Percentiles rank a stretch among this genome's conserved stretches.
phyloP scores from a whole-genome alignment of 2,113 vertebrate species.

The Hemiscyllium ocellatum region DNA sequence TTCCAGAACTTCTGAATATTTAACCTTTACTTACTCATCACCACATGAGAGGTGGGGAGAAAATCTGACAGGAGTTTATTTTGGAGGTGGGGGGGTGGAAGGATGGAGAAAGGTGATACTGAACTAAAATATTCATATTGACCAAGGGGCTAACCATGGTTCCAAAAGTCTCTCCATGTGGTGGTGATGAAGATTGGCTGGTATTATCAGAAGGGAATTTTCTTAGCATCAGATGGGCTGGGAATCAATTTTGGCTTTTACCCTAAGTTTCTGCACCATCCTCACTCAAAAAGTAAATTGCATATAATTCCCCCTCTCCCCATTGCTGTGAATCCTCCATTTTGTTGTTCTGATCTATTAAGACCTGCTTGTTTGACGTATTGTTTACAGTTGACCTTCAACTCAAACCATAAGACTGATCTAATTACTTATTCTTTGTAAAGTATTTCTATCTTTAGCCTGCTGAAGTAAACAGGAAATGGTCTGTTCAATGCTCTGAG shows the following conservation, averaged over 20 bases:
- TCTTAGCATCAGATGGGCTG: background rate
- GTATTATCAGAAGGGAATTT: background rate
- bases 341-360: background rate
- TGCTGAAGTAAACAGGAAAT: constrained; percentile 13
- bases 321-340: background rate
- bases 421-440: background rate
- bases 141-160: background rate
- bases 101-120: background rate
- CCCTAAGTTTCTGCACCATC: background rate
- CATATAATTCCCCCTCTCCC: background rate
- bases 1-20: background rate
- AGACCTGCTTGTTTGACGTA: background rate
- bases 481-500: background rate
- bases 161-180: background rate
- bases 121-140: background rate
- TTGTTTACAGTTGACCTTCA: background rate
- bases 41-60: background rate
- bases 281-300: background rate
- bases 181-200: background rate
- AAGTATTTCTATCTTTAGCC: background rate
- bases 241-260: background rate
- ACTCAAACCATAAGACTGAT: background rate
- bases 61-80: background rate
- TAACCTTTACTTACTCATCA: background rate
- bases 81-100: too few relatives aligned